Evolutionary conservation across 2,888 invertebrate species (phyloP).

Genomic region (Stenolophus ochropezus): DNA sequence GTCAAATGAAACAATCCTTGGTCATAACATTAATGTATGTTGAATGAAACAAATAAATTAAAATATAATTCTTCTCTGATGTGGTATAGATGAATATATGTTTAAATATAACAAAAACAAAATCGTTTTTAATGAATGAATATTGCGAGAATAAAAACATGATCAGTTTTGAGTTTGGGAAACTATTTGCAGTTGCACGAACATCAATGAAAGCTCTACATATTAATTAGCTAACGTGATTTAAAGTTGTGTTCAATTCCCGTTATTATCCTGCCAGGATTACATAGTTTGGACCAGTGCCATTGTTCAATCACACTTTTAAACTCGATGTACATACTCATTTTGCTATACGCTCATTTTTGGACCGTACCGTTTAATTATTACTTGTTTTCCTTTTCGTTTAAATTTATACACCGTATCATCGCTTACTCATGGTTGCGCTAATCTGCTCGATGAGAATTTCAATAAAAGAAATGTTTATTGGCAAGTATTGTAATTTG

Average conservation of each 20-base stretch:
- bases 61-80: no score
- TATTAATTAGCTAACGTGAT: slow-evolving; percentile 28
- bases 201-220: slow-evolving; percentile 2
- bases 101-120: not conserved
- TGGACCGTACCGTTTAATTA: not conserved
- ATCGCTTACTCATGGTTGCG: no score
- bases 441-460: no score
- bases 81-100: no score
- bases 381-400: not conserved
- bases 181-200: not conserved
- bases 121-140: not conserved
- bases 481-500: no score
- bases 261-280: slow-evolving; percentile 15
- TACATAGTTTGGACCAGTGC: slow-evolving; percentile 22
- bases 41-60: no score
- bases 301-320: slow-evolving; percentile 2
- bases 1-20: no score
- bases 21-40: no score
- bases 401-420: not conserved
- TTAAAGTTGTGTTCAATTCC: slow-evolving; percentile 28
- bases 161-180: not conserved
- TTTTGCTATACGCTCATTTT: not conserved
- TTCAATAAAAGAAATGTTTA: no score
- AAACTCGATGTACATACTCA: not conserved
- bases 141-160: not conserved